phyloP scores from a whole-genome alignment of 2,113 vertebrate species.

The Campylomormyrus tamandua region DNA sequence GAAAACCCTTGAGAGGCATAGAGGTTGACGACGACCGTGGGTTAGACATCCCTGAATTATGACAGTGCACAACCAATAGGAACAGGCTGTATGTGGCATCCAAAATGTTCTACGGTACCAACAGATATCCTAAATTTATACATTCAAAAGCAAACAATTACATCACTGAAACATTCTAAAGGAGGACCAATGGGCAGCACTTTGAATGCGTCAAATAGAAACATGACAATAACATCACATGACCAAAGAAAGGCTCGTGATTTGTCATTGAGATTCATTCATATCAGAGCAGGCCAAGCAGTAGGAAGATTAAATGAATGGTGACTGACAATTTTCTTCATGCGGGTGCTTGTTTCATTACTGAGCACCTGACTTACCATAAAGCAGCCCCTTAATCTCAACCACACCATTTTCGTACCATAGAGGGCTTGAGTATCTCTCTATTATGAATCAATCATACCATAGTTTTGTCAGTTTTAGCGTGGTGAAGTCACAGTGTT shows the following conservation, averaged over 20 bases:
- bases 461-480: not conserved
- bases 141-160: not conserved
- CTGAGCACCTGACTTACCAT: not conserved
- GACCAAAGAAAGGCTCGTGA: not conserved
- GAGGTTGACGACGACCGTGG: not conserved
- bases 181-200: not conserved
- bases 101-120: not conserved
- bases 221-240: not conserved
- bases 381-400: not conserved
- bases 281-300: not conserved
- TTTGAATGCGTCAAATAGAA: not conserved
- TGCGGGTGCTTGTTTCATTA: not conserved
- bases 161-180: not conserved
- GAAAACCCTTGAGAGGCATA: not conserved
- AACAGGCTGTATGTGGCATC: not conserved
- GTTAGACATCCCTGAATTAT: constrained; percentile 3
- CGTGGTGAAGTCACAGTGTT: not conserved
- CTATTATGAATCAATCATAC: not conserved
- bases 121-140: not conserved
- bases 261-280: not conserved
- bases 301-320: constrained; percentile 9
- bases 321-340: not conserved
- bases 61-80: not conserved
- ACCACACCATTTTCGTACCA: not conserved
- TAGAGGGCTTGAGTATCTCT: not conserved